Evolutionary conservation across 2,888 invertebrate species (phyloP), one percentile per base, ranked within the genome.

Genomic region (Aspidiotus rigidus): DNA sequence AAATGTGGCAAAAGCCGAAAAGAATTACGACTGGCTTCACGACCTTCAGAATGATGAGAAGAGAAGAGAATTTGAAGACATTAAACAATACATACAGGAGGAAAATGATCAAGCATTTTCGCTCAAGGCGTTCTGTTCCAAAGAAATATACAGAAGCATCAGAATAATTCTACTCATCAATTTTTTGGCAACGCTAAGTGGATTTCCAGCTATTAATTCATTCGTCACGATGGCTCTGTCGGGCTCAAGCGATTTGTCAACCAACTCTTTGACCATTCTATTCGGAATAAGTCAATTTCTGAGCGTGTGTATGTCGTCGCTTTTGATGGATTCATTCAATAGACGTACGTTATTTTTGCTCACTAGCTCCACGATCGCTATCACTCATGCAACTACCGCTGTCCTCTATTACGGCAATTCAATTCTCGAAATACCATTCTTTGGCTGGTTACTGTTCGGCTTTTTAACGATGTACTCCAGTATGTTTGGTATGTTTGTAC

Each of bases 281-380:
- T 74, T 74, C 60, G 74, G 73, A 16, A 70, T 71, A 40, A 64
- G 73, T 9, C 73, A 73, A 9, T 72, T 74, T 15, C 13, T 73
- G 7, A 73, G 72, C 55, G 73, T 73, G 7, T 71, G 73, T 63
- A 67, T 73, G 0, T 71, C 72, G 7, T 73, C 73, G 6, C 49
- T 70, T n/a, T 62, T 73, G 10, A 73, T 74, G 17, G 74, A 74
- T 63, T 71, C 66, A 13, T 55, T 71, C 1, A 73, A 73, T 53
- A 53, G 74, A 10, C 64, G 74, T 17, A 71, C 73, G 3, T 57
- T 74, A 7, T 17, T 42, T n/a, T 57, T 64, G 7, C n/a, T 64
- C 15, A 42, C 17, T 13, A 42, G 17, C n/a, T 17, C 44, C 8
- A 17, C 60, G 28, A 28, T 40, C n/a, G 17, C 60, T 9, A n/a